Evolutionary conservation across 2,797 vertebrate genomes (phyloP), one percentile per base, ranked within the genome.

Genomic region (Alca torda): DNA sequence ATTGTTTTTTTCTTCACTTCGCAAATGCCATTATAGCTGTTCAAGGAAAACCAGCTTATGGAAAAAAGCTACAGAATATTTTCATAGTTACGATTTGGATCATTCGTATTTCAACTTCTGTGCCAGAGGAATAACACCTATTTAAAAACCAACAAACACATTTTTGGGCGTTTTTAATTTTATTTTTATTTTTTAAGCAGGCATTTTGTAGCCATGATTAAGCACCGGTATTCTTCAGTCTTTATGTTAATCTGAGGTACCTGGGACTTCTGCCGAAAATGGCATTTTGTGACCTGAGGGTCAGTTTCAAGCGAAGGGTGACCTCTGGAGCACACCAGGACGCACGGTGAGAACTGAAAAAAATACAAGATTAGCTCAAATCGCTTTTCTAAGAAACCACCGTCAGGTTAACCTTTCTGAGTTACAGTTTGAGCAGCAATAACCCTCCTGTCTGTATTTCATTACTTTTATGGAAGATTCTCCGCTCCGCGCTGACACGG

Each of bases 331-430:
- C 57, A 39, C 60, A 74, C 63, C 80, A 86, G 80, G 93, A 84
- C 85, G 67, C 83, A 69, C 57, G 80, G 77, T 1, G n/a, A 70
- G 89, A 94, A 72, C 77, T 73, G 1, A 5, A 16, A 87, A 87
- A 76, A 91, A 64, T 37, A 65, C 26, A 43, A 61, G 57, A 74
- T 90, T 53, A 87, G 69, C 54, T 91, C 64, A 89, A 79, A 72
- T 87, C 89, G 57, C 64, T 89, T 94, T 91, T 43, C 68, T 83
- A 84, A 91, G 81, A 85, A 96, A 89, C 80, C 80, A 46, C 72
- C 64, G 46, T 73, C 57, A 75, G 31, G 69, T 86, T 91, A 84
- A 91, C 87, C 60, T 72, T 74, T 78, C 87, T 69, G 54, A 94
- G 37, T 31, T 87, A 31, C 30, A 57, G 30, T 72, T 48, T 65